phyloP scores from a whole-genome alignment of 1,140 invertebrate species.

The Cydia splendana region DNA sequence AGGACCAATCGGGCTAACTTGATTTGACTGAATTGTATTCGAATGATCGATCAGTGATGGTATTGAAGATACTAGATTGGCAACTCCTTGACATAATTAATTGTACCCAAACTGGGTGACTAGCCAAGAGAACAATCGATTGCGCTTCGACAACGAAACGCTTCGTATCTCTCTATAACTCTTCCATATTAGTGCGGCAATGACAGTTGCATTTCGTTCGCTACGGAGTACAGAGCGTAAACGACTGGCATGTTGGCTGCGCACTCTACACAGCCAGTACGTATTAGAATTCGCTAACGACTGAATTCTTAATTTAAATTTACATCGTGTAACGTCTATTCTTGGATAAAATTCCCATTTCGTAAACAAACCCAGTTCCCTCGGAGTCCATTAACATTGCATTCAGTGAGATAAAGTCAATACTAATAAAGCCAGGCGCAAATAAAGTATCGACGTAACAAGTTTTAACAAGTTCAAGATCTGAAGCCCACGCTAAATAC shows the following conservation, averaged over 20 bases:
- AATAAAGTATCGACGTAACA: slow-evolving; percentile 5
- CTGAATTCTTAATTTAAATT: neutral
- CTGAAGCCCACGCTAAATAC: neutral
- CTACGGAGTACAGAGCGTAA: too few relatives aligned
- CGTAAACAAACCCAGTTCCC: neutral
- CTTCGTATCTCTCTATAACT: too few relatives aligned
- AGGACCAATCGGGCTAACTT: slow-evolving; percentile 2
- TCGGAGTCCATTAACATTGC: neutral
- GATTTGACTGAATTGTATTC: slow-evolving; percentile 6
- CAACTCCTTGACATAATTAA: neutral
- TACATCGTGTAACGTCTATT: neutral
- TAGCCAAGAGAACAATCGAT: too few relatives aligned
- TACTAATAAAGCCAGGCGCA: slow-evolving; percentile 10
- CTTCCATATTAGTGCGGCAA: too few relatives aligned
- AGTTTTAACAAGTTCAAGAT: slow-evolving; percentile 14
- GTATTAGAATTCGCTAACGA: too few relatives aligned
- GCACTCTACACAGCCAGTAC: too few relatives aligned
- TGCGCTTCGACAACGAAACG: too few relatives aligned
- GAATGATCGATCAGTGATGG: neutral
- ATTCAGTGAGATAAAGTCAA: neutral
- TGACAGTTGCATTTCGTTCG: too few relatives aligned
- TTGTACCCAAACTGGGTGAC: too few relatives aligned
- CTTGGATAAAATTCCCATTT: neutral
- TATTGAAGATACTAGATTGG: neutral
- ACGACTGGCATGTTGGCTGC: too few relatives aligned